Base-by-base conservation (phyloP, 2,888 invertebrate species). In the Panopea generosa region DNA sequence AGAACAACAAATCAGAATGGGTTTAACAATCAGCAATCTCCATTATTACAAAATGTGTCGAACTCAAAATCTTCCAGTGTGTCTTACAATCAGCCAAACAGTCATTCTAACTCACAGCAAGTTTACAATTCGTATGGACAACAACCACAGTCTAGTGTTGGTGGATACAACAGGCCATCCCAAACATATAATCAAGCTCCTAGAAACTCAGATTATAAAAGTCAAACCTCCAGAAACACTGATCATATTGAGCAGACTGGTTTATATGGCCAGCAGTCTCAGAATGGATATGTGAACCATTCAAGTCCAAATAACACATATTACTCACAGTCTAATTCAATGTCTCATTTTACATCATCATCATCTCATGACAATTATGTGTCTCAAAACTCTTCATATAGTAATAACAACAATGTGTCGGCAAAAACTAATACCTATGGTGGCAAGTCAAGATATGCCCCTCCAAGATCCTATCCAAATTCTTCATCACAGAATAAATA, bases 251-350 rank as follows among this genome's bases (percentile, higher is more conserved):
- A 45, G n/a, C 45, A 45, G 16, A 45, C 45, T 16, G 45, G 6
- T 4, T 45, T n/a, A 45, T 45, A 16, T 18, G 16, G 45, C 16
- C 45, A 45, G 45, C 45, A 4, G 18, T 43, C 45, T 45, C 65
- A 65, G 27, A 47, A 45, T 45, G 63, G 68, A 45, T 63, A 61
- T 27, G 40, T 33, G n/a, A 53, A 50, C 27, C 61, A 62, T 56
- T 74, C 73, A 2, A 43, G 50, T 53, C 43, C 24, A 9, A 73
- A 60, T 65, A 65, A 59, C 40, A 57, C 57, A 33, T 71, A 63
- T 59, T 67, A 71, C 40, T 53, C 56, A 18, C 76, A 76, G 27
- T 47, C 52, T 47, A 60, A 60, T 47, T 60, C 60, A 9, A 60
- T 11, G 33, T 33, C 33, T 33, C 33, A 60, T 29, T 49, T 47